Percentiles rank a stretch among this genome's conserved stretches.
Evolutionary conservation across 2,113 vertebrate genomes (phyloP).

Genomic region (Perca fluviatilis): DNA sequence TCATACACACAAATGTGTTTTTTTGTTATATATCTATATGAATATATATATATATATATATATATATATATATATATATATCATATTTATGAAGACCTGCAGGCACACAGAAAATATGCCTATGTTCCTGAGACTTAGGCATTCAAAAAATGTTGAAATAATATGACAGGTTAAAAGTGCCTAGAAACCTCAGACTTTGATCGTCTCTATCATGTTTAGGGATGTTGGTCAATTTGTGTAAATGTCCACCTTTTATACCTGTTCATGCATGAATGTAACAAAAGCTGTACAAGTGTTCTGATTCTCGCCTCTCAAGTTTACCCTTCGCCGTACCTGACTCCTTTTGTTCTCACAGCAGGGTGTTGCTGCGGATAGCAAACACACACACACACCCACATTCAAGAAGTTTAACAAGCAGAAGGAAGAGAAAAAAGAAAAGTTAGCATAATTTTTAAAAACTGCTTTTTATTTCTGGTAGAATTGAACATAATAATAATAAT

Average conservation of each 20-base stretch:
- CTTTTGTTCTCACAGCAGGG: constrained; percentile 35
- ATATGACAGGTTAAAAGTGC: neutral
- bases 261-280: neutral
- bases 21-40: no score
- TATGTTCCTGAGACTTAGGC: neutral
- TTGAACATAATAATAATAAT: no score
- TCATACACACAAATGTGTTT: no score
- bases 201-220: neutral
- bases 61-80: no score
- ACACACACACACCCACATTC: neutral
- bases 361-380: constrained; percentile 35
- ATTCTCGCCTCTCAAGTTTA: constrained; percentile 5
- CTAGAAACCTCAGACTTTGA: neutral
- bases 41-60: no score
- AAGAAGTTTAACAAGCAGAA: neutral
- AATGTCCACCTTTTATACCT: neutral
- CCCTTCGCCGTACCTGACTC: neutral
- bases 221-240: no score
- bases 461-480: no score
- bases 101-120: no score
- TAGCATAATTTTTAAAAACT: no score
- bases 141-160: neutral
- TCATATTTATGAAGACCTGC: no score
- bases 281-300: neutral
- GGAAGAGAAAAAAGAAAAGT: neutral